A percentile compares a stretch with the other conserved stretches of the same genome.
Evolutionary conservation across 2,888 invertebrate genomes (phyloP).

Genomic region (Barypeithes pellucidus): DNA sequence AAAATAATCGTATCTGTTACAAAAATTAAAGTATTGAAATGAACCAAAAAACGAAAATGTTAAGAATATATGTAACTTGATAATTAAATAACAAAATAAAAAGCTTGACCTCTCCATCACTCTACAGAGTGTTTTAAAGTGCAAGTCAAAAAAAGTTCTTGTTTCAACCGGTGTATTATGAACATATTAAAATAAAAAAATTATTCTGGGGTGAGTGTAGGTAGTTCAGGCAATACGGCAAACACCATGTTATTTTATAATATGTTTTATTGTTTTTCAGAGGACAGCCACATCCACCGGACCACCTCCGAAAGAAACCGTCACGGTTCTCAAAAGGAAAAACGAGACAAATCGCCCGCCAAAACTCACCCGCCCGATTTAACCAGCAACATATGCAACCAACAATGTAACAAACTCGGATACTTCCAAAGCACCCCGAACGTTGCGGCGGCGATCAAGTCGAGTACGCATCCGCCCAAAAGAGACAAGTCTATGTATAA

Average conservation of each 20-base stretch:
- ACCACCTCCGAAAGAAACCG: conserved; percentile 68
- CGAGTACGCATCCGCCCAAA: conserved; percentile 58
- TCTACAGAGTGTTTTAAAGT: too few relatives aligned
- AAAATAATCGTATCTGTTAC: too few relatives aligned
- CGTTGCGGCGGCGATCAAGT: conserved; percentile 68
- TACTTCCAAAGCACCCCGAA: conserved; percentile 78
- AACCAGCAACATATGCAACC: conserved; percentile 65
- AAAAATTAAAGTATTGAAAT: too few relatives aligned
- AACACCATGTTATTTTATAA: background rate
- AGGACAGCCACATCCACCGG: conserved; percentile 66
- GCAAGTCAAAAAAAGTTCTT: too few relatives aligned
- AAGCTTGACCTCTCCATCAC: too few relatives aligned
- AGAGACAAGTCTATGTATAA: conserved; percentile 74
- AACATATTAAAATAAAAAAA: too few relatives aligned
- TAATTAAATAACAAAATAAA: too few relatives aligned
- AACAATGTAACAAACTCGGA: conserved; percentile 69
- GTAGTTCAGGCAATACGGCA: too few relatives aligned
- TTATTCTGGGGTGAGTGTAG: too few relatives aligned
- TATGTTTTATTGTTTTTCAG: conserved; percentile 57
- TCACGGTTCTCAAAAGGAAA: conserved; percentile 63
- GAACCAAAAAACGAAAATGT: too few relatives aligned
- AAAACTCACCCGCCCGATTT: conserved; percentile 57
- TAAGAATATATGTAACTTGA: too few relatives aligned
- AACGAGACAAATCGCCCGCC: conserved; percentile 64
- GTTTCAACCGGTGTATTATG: too few relatives aligned